Base-by-base conservation (phyloP, 2,113 vertebrate genomes). In the Gila orcuttii region DNA sequence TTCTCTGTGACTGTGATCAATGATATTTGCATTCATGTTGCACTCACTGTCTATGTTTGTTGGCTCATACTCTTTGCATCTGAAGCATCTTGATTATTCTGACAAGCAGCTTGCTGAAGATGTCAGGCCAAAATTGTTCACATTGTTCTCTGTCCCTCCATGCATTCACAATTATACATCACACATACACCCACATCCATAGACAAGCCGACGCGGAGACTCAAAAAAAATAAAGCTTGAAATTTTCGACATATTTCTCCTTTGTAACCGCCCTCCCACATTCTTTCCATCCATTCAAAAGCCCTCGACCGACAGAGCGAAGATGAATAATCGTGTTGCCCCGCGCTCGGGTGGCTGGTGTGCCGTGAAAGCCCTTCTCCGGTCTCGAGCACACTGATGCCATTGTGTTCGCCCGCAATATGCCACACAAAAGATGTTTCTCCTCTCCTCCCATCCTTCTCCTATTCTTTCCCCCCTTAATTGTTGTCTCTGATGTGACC, bases 221-320 rank as follows among this genome's bases (percentile, higher is more conserved):
- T 23, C 1, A 23, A 47, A 3, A 23, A 33, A 42, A n/a, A 42
- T 66, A 81, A 80, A 28, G 68, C 69, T 75, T 17, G 45, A 88
- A 87, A 92, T 91, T 89, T 84, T 79, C 68, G 31, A 64, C 87
- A 88, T 89, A 76, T 84, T 85, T 79, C 79, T 84, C 84, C 71
- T 83, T 73, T 68, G 31, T 59, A 39, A 57, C 21, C n/a, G 3
- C 75, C 23, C 33, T 57, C 76, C 64, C 50, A 39, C 75, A 42
- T 71, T 64, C 76, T 62, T 31, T 52, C 64, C 81, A 57, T 33
- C 19, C 47, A 11, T 82, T 69, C 59, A 47, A 59, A 73, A 57
- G 13, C 23, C 8, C 68, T 83, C 7, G 13, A 17, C 78, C n/a
- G 13, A 19, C 3, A 15, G 62, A 69, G 79, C 68, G 12, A 68